These are phyloP conservation scores for Galerucella nymphaeae DNA, from an alignment of 2,888 invertebrate species.

Conservation along the genomic window DNA sequence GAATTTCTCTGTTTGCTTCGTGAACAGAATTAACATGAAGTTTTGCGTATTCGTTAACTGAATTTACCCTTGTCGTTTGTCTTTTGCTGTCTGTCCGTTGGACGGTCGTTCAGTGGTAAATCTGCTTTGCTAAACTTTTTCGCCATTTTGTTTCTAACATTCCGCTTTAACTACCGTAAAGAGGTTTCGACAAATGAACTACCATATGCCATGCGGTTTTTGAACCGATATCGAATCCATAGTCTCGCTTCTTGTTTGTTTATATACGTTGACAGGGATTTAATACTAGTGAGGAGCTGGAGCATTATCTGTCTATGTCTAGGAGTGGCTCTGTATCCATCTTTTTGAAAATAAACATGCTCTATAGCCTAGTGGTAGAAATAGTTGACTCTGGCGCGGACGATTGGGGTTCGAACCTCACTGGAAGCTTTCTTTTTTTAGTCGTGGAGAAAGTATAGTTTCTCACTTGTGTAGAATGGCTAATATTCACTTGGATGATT, in stretches of 20 bases:
- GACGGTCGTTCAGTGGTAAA: slow-evolving; percentile 5
- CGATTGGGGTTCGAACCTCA: too few relatives aligned
- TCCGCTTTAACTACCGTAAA: not conserved
- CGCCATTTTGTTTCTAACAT: slow-evolving; percentile 2
- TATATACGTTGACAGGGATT: too few relatives aligned
- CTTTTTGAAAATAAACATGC: too few relatives aligned
- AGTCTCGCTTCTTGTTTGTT: not conserved
- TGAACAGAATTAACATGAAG: slow-evolving; percentile 52
- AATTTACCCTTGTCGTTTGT: slow-evolving; percentile 52
- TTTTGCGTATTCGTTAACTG: slow-evolving; percentile 54
- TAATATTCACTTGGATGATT: too few relatives aligned
- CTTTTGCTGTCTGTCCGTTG: slow-evolving; percentile 9
- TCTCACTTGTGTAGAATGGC: too few relatives aligned
- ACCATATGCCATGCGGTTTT: not conserved
- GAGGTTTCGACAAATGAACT: not conserved
- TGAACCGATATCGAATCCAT: not conserved
- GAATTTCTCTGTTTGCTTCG: slow-evolving; percentile 40
- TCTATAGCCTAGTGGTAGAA: too few relatives aligned
- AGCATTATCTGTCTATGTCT: too few relatives aligned
- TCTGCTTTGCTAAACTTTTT: slow-evolving; percentile 13
- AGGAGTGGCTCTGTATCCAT: too few relatives aligned
- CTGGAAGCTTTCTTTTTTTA: too few relatives aligned
- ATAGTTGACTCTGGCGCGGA: too few relatives aligned
- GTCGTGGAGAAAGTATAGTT: too few relatives aligned
- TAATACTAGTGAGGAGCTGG: too few relatives aligned